Conservation (phyloP, 2,113 vertebrate species). For the Aramus guarauna region DNA sequence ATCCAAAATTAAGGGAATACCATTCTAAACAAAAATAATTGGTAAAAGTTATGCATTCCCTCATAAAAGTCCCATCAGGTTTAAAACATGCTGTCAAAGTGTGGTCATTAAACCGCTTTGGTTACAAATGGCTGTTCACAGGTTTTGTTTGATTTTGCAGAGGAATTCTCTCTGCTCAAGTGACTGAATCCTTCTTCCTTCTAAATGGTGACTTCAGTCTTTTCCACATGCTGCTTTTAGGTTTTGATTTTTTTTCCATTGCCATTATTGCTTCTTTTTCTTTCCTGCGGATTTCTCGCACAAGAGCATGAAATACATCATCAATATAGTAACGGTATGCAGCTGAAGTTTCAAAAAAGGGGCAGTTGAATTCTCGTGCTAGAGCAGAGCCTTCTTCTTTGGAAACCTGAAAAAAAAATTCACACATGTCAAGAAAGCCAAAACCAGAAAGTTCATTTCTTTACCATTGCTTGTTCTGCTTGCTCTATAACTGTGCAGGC, state of each 20-base stretch:
- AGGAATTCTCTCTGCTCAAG: conserved; percentile 46
- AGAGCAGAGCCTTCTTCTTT: conserved; percentile 82
- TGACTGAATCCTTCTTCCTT: conserved; percentile 81
- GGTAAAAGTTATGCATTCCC: background rate
- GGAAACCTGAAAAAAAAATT: conserved; percentile 72
- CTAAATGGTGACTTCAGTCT: conserved; percentile 81
- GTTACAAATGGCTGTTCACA: background rate
- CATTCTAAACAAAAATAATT: background rate
- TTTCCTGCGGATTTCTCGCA: conserved; percentile 84
- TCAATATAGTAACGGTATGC: conserved; percentile 86
- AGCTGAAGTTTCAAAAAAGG: conserved; percentile 87
- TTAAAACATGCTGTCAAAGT: background rate
- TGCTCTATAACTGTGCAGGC: accelerated
- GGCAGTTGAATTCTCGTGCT: conserved; percentile 84
- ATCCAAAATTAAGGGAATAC: background rate
- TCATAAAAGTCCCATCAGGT: background rate
- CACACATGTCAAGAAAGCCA: background rate
- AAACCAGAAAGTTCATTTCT: accelerated
- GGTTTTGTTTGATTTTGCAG: background rate
- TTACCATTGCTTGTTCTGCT: background rate
- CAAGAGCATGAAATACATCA: conserved; percentile 84
- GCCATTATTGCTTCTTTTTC: conserved; percentile 77
- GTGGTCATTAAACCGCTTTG: background rate
- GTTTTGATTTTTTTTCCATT: conserved; percentile 75
- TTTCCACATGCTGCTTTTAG: conserved; percentile 80